Evolutionary conservation across 2,113 vertebrate genomes (phyloP), one percentile per base, ranked within the genome.

Genomic region (Accipiter virgatus): DNA sequence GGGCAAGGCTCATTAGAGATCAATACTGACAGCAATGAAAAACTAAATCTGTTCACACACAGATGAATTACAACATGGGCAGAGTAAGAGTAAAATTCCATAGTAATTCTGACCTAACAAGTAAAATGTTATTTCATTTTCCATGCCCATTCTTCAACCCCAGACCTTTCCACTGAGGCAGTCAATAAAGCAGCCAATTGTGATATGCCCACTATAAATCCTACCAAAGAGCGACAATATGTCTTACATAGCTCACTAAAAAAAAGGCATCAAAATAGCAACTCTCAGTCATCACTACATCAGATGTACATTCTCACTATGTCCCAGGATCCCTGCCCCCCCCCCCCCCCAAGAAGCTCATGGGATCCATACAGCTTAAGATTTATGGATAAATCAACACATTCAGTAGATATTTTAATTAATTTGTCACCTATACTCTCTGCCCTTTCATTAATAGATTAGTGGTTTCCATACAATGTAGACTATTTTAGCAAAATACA

Each of bases 151-250:
- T 95, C 92, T 79, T 95, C 86, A 97, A 34, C 61, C 31, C 80
- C 42, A 72, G 83, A 59, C 43, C 95, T 91, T 78, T 95, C 86
- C 97, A 91, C 53, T 3, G 62, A 94, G 94, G 77, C 62, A 95
- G 81, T 83, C 91, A 92, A 93, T 91, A 95, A 92, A 94, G 91
- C 83, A 88, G 80, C 73, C 83, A 80, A 79, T 90, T 93, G 90
- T 85, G 93, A 96, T 91, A 75, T 91, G 77, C 68, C 81, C 75
- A 72, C 86, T 66, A 93, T 91, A 97, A 96, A 97, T 97, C 62
- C 88, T 84, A 89, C 73, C 70, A n/a, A 91, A 84, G 48, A 96
- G 77, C 81, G 95, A 95, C 88, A 95, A 75, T 85, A 65, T 63
- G 79, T 91, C 93, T 89, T 72, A 66, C 75, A 70, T 0, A 88